phyloP scores from a whole-genome alignment of 1,140 invertebrate species.

The Atta texana region DNA sequence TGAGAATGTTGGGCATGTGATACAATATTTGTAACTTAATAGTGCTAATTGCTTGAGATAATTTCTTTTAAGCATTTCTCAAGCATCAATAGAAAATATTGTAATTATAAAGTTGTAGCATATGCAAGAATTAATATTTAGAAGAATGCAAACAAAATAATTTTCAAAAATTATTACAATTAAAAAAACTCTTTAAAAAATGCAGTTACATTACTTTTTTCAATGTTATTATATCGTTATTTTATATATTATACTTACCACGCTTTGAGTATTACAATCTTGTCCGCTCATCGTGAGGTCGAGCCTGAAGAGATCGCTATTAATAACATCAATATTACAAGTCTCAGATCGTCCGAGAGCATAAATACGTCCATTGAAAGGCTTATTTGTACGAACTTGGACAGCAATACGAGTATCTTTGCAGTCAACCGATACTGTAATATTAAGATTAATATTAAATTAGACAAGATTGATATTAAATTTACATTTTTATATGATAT shows the following conservation, averaged over 20 bases:
- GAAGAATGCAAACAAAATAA: background rate
- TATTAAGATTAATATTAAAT: background rate
- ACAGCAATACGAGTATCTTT: slow-evolving; percentile 97
- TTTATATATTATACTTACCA: slow-evolving; percentile 88
- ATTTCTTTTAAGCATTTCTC: background rate
- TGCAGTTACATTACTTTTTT: slow-evolving; percentile 14
- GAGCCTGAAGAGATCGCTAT: slow-evolving; percentile 95
- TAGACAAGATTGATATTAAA: background rate
- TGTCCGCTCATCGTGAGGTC: slow-evolving; percentile 97
- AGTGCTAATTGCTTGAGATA: slow-evolving; percentile 12
- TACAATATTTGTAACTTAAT: background rate
- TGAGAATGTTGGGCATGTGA: background rate
- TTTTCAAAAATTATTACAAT: background rate
- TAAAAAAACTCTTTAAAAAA: background rate
- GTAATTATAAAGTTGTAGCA: background rate
- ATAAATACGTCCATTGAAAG: slow-evolving; percentile 97
- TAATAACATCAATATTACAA: slow-evolving; percentile 97
- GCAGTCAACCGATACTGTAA: slow-evolving; percentile 95
- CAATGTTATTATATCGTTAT: background rate
- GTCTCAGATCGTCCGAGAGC: slow-evolving; percentile 96
- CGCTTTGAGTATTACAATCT: slow-evolving; percentile 97
- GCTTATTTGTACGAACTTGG: slow-evolving; percentile 96
- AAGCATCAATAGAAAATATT: background rate
- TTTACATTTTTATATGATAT: background rate
- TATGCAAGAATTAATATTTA: background rate